These are phyloP conservation scores for Baryphthengus martii DNA, from an alignment of 2,113 vertebrate genomes.

Conservation along the genomic window DNA sequence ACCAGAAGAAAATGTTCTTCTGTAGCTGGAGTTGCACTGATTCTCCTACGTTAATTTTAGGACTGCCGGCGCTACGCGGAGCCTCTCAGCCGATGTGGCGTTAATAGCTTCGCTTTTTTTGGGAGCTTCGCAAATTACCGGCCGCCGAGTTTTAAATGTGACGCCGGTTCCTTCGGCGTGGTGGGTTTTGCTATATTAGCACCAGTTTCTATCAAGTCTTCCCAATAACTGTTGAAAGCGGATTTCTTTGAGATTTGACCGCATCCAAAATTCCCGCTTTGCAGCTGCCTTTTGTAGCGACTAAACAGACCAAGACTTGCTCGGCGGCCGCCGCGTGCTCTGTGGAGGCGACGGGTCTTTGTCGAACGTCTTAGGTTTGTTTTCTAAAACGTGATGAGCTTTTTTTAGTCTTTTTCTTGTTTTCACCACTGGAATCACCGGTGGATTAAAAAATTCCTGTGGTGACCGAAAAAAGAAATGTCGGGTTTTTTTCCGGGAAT, in stretches of 20 bases:
- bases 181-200: neutral
- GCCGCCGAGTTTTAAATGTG: neutral
- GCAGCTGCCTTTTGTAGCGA: neutral
- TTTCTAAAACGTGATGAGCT: neutral
- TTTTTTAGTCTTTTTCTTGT: neutral
- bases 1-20: neutral
- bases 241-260: neutral
- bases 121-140: neutral
- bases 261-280: neutral
- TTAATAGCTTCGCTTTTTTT: neutral
- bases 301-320: neutral
- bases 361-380: neutral
- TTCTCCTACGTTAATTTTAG: neutral
- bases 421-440: neutral
- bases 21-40: neutral
- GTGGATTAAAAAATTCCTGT: neutral
- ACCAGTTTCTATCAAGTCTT: neutral
- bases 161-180: accelerated
- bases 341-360: neutral
- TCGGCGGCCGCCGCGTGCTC: accelerated
- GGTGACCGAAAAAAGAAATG: neutral
- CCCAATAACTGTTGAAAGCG: neutral
- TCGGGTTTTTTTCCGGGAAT: neutral
- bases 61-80: neutral
- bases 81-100: accelerated